Conservation (phyloP, 2,113 vertebrate genomes). For the Climacteris rufus region DNA sequence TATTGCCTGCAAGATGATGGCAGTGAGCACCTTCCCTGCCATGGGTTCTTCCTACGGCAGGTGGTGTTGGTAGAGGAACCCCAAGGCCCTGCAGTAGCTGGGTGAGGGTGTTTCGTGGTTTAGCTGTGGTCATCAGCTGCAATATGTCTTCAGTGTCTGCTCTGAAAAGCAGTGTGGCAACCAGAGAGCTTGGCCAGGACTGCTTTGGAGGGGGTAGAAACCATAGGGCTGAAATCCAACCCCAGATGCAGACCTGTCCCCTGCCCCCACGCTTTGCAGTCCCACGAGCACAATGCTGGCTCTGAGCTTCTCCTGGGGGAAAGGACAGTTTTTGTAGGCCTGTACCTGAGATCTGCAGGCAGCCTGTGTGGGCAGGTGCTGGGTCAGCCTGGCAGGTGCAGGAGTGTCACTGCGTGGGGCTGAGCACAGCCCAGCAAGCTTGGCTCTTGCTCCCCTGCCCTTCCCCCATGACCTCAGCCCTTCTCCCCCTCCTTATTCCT, state of each 20-base stretch:
- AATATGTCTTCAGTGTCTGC: background rate
- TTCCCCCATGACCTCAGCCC: background rate
- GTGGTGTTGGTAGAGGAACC: background rate
- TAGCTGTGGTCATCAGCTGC: background rate
- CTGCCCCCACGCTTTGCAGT: background rate
- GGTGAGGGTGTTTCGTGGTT: background rate
- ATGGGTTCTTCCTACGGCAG: background rate
- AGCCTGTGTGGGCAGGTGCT: background rate
- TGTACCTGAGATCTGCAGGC: background rate
- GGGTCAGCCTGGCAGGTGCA: background rate
- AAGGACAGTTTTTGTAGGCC: background rate
- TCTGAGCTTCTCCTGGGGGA: background rate
- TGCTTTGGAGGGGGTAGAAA: background rate
- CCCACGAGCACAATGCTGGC: background rate
- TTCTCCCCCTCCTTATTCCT: background rate
- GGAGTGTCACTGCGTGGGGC: background rate
- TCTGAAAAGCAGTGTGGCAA: background rate
- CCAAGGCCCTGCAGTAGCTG: background rate
- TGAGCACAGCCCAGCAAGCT: background rate
- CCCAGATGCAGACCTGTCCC: background rate
- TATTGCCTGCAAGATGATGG: background rate
- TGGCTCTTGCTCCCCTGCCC: background rate
- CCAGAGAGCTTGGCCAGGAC: background rate
- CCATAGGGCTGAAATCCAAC: background rate
- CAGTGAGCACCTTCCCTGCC: background rate